Base-by-base conservation (phyloP, 1,140 invertebrate genomes). In the Drosophila navojoa region DNA sequence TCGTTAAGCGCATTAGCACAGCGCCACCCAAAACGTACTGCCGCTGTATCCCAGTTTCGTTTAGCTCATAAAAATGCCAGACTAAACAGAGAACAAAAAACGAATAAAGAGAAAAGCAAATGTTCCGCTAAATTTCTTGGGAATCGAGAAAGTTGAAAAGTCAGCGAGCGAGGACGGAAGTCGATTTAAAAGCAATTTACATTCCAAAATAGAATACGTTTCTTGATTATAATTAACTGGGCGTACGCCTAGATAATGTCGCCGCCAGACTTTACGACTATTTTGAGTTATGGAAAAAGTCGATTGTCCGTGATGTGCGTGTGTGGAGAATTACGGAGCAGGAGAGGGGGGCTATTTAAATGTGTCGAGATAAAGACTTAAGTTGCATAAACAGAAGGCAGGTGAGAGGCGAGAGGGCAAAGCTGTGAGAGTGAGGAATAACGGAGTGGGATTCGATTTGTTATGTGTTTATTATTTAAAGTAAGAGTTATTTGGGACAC, bases 221-320 rank as follows among this genome's bases (percentile, higher is more conserved):
- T 78, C 79, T 84, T 87, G 82, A 82, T 87, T 87, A 87, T 86
- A 86, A 86, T 87, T 86, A 82, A 89, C 79, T 86, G 42, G 40
- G 22, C 45, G 19, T 44, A 5, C 7, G 19, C 19, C 3, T 4
- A 49, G 5, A 4, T 25, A n/a, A 25, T 49, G 5, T 13, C 42
- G 11, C 19, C n/a, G 2, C 16, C 1, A 16, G 42, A 49, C 32
- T 25, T 32, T 61, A n/a, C 22, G 29, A 16, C 47, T 22, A 44
- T 44, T 38, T 69, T 35, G 52, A 53, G 35, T 25, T 53, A 64
- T 71, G 15, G 57, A 66, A 67, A 45, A 42, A 22, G 45, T 44
- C 29, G 10, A 60, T 40, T 60, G 55, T 47, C 4, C 63, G 53
- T 49, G 29, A 32, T 63, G 59, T 60, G n/a, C n/a, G 63, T 67